Evolutionary conservation across 2,888 invertebrate species (phyloP).

Genomic region (Drosophila parthenogenetica): DNA sequence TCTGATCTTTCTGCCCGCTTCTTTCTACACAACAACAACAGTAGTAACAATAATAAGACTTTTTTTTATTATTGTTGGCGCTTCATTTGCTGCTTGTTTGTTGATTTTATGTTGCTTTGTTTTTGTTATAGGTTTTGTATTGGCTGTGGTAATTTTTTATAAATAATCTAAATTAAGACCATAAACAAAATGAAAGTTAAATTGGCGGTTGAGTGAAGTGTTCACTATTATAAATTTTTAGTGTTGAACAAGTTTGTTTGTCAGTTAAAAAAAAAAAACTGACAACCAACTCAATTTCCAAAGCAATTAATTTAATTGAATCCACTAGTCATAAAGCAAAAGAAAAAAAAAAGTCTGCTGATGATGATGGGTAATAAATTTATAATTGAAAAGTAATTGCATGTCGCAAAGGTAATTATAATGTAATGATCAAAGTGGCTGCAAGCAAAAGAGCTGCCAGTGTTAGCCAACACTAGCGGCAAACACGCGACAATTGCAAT

Average conservation of each 20-base stretch:
- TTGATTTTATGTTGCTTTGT: constrained; percentile 32
- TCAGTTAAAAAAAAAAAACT: constrained; percentile 44
- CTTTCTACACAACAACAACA: constrained; percentile 36
- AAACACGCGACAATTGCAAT: not conserved
- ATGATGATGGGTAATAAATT: constrained; percentile 60
- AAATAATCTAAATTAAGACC: constrained; percentile 70
- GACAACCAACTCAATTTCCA: constrained; percentile 60
- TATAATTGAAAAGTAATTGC: constrained; percentile 75
- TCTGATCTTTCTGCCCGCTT: constrained; percentile 48
- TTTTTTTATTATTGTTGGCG: constrained; percentile 39
- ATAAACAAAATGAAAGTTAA: constrained; percentile 73
- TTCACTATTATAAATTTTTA: constrained; percentile 42
- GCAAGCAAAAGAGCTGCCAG: constrained; percentile 25
- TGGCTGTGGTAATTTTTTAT: constrained; percentile 70
- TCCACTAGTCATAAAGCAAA: constrained; percentile 65
- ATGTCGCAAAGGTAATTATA: constrained; percentile 49
- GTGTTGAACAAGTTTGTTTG: constrained; percentile 42
- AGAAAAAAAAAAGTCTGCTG: constrained; percentile 16
- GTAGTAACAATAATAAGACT: constrained; percentile 19
- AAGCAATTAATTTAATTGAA: constrained; percentile 78
- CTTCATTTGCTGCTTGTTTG: constrained; percentile 37
- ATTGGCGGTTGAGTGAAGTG: constrained; percentile 8
- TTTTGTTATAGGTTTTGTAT: constrained; percentile 13
- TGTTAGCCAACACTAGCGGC: constrained; percentile 36
- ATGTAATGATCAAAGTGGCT: constrained; percentile 28